Evolutionary conservation across 2,888 invertebrate species (phyloP).

Genomic region (Neoscelio sp.): DNA sequence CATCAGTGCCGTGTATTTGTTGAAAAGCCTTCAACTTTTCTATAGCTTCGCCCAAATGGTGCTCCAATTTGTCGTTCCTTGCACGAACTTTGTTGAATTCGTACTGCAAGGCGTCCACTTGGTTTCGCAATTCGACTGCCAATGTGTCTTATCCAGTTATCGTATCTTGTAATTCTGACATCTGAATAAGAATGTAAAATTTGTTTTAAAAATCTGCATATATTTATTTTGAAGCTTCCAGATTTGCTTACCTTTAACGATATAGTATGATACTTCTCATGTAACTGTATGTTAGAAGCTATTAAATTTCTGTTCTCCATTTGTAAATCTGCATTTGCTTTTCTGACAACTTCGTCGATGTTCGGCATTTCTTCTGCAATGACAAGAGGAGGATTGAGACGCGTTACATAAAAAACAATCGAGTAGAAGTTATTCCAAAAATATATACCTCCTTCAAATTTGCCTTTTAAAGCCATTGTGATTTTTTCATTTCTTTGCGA

Average conservation of each 20-base stretch:
- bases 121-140: slow-evolving; percentile 96
- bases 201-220: slow-evolving; percentile 4
- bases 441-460: slow-evolving; percentile 87
- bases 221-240: too few species aligned
- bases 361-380: slow-evolving; percentile 86
- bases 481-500: slow-evolving; percentile 98
- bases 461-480: slow-evolving; percentile 93
- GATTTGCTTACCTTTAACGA: slow-evolving; percentile 91
- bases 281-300: slow-evolving; percentile 94
- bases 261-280: slow-evolving; percentile 96
- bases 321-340: slow-evolving; percentile 94
- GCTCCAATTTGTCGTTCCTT: slow-evolving; percentile 95
- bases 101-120: slow-evolving; percentile 98
- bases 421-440: background rate
- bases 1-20: slow-evolving; percentile 90
- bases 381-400: too few species aligned
- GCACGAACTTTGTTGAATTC: slow-evolving; percentile 94
- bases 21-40: slow-evolving; percentile 95
- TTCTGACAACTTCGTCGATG: slow-evolving; percentile 92
- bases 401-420: too few species aligned
- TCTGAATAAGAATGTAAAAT: slow-evolving; percentile 79
- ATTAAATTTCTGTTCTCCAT: slow-evolving; percentile 96
- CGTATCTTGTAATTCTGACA: slow-evolving; percentile 94
- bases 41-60: slow-evolving; percentile 95
- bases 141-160: slow-evolving; percentile 96